A percentile compares a stretch with the other conserved stretches of the same genome.
Conservation (phyloP, 1,140 invertebrate species). For the Drosophila tropicalis region DNA sequence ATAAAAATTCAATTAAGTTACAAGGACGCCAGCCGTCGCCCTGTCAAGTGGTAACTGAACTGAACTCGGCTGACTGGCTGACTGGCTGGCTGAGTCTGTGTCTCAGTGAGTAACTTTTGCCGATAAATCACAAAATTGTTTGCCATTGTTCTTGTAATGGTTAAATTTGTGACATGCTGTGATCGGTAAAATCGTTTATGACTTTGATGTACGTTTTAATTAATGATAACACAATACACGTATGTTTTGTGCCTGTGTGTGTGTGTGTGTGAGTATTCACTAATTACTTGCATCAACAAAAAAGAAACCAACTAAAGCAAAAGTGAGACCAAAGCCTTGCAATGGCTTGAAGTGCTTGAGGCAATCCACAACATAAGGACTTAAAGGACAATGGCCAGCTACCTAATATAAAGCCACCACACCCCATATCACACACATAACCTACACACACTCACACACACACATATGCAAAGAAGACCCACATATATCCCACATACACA, state of each 20-base stretch:
- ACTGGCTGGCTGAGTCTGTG: not conserved
- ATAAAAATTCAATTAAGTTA: conserved; percentile 80
- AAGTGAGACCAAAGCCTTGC: conserved; percentile 21
- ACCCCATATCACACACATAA: conserved; percentile 30
- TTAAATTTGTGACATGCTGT: conserved; percentile 74
- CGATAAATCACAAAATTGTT: conserved; percentile 54
- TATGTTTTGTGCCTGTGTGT: conserved; percentile 5
- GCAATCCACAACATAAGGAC: conserved; percentile 27
- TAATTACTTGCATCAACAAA: conserved; percentile 19
- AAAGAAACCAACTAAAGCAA: conserved; percentile 36
- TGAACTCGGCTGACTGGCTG: not conserved
- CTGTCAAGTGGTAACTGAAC: conserved; percentile 57
- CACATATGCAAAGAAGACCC: conserved; percentile 6
- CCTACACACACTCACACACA: conserved; percentile 8
- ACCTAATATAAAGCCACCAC: conserved; percentile 26
- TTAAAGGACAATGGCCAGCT: conserved; percentile 59
- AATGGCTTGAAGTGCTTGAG: conserved; percentile 18
- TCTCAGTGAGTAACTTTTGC: conserved; percentile 13
- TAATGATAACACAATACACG: conserved; percentile 68
- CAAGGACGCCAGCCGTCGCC: conserved; percentile 55
- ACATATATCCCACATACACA: conserved; percentile 4
- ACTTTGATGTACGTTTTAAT: conserved; percentile 81
- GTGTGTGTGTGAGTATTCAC: conserved; percentile 33
- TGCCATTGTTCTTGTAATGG: conserved; percentile 23
- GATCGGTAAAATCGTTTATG: conserved; percentile 46